Base-by-base conservation (phyloP, 2,888 invertebrate species). In the Melikaiella ostensackeni region DNA sequence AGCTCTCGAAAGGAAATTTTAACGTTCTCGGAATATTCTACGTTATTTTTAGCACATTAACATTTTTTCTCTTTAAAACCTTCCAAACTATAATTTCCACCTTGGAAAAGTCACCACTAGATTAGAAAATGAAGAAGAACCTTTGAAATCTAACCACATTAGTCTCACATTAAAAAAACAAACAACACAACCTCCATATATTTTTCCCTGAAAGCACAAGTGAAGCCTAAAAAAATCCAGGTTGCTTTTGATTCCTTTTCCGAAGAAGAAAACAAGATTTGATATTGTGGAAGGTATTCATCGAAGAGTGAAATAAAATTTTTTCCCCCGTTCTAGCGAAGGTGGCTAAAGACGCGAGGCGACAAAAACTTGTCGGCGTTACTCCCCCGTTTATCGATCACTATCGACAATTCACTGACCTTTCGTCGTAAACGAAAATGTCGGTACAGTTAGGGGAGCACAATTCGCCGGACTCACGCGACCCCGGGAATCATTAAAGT, bases 401-500 rank as follows among this genome's bases (percentile, higher is more conserved):
- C n/a, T 30, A 50, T 42, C 21, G 42, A 66, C 24, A 24, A 66
- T 27, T 5, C 50, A 70, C 50, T 50, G 46, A 50, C 70, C 70
- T 70, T 30, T 66, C 27, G 9, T 8, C 21, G 46, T 30, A 70
- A n/a, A 30, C 9, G 46, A 27, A 70, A 70, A 50, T 70, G 30
- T 50, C 50, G 46, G 46, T 46, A 46, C 24, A 19, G 27, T 24
- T 16, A 24, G 13, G 19, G 19, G n/a, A 50, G 30, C 46, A 70
- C 50, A 50, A 70, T 33, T 70, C 70, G 50, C 70, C 50, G 46
- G 50, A n/a, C 70, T 70, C 30, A 64, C 30, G 70, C 46, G 30
- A 70, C 30, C 70, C 70, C 46, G 70, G 70, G 70, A 70, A 70
- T 70, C 46, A 70, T 70, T 50, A 50, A 70, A 66, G 9, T 66